Base-by-base conservation (phyloP, 2,888 invertebrate species). In the Brassicogethes aeneus region DNA sequence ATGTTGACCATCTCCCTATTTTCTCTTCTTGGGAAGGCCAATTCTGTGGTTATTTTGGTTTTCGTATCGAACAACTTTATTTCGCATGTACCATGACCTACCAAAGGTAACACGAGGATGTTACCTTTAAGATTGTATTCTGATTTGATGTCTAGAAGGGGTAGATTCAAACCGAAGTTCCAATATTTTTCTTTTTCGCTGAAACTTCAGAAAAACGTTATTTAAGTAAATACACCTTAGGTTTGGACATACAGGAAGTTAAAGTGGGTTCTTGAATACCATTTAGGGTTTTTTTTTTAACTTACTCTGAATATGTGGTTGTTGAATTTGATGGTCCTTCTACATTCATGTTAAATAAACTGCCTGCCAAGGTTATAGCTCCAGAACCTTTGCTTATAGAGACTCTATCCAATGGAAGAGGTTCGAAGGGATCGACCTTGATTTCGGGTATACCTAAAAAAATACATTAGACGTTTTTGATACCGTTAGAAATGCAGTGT, bases 91-190 rank as follows among this genome's bases (percentile, higher is more conserved):
- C 77, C 77, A 45, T 68, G 68, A 2, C 77, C 77, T 1, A 76
- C 68, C n/a, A 78, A 57, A 0, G 77, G 77, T 29, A 78, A 51
- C 7, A 77, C 61, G 15, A 78, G 59, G 36, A 78, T 74, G 47
- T 77, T 74, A 3, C 78, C 77, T 53, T 75, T 75, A 2, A 77
- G 62, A 59, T 75, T 73, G 56, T 78, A 78, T 42, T 70, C 68
- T 2, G 76, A 71, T 45, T 70, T 71, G n/a, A 77, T 74, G 17
- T 71, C 66, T 31, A 77, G 61, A 13, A 69, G 57, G 1, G 78
- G 77, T 16, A 79, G 65, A 44, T 70, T 66, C 30, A 79, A 57
- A 37, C 74, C 75, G 45, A 78, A 76, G 51, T 73, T 72, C 43
- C 78, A 61, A 10, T 48, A 39, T 10, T 23, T 37, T 8, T 16